Base-by-base conservation (phyloP, 2,797 vertebrate genomes). In the Limnodromus scolopaceus region DNA sequence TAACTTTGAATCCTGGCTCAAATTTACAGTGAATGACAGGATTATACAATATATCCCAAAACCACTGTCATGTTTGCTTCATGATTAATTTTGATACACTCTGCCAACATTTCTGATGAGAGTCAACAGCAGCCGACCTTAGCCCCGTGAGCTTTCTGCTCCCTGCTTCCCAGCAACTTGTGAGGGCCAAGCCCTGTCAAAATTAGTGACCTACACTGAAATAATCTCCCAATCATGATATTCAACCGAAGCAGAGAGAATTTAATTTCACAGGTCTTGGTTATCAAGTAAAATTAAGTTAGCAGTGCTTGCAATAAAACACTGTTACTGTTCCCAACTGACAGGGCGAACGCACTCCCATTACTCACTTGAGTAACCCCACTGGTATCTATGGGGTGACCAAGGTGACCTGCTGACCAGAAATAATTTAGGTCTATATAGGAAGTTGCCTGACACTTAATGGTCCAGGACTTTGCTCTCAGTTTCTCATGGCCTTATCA, bases 231-330 rank as follows among this genome's bases (percentile, higher is more conserved):
- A 78, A 93, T 96, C 84, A 95, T 1, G 9, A 84, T 77, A 80
- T 79, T 79, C 89, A 91, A 49, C 39, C 1, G 7, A 93, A 83
- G 81, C 85, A 87, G 39, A 66, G 66, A 92, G 41, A 94, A 96
- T 94, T 85, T 95, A 89, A 97, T 96, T 96, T 97, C 94, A 93
- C 80, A 97, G 79, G 49, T 66, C 80, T 84, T 83, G 70, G 28
- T 86, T 92, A 90, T 85, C 43, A 55, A 89, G 77, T 5, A 38
- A 89, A 97, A 94, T 70, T 19, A 94, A 79, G 64, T 61, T 61
- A 93, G 70, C 45, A 70, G 53, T 53, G 63, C 34, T 45, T 91
- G 77, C 84, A 92, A 12, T 94, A 83, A 69, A 93, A 66, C 54
- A 48, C 28, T 39, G n/a, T 65, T 64, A 27, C 46, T 6, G 2